A percentile compares a stretch with the other conserved stretches of the same genome.
phyloP scores from a whole-genome alignment of 2,797 vertebrate genomes.

The Enteromius thamalakanensis region DNA sequence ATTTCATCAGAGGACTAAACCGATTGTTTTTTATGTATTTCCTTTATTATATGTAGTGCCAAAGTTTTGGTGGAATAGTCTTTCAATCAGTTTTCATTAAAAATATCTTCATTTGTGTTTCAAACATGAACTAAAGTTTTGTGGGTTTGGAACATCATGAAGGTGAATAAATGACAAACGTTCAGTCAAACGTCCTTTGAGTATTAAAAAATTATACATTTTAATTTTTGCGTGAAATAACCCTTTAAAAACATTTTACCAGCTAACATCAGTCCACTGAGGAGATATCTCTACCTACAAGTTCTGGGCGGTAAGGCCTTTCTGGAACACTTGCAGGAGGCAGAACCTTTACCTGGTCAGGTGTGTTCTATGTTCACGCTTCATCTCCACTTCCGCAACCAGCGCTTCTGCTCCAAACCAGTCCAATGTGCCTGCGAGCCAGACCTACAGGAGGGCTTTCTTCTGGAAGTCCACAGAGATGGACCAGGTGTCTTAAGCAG shows the following conservation, averaged over 20 bases:
- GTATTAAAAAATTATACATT: not conserved
- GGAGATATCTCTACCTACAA: slow-evolving; percentile 94
- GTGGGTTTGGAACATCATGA: not conserved
- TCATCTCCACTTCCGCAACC: slow-evolving; percentile 92
- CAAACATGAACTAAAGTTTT: no score
- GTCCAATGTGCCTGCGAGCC: slow-evolving; percentile 96
- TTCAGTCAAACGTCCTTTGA: not conserved
- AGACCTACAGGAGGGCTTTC: slow-evolving; percentile 92
- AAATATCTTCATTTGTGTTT: no score
- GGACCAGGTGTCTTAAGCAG: slow-evolving; percentile 78
- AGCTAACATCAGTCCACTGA: slow-evolving; percentile 90
- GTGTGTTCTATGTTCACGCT: slow-evolving; percentile 90
- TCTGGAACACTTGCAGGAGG: slow-evolving; percentile 95
- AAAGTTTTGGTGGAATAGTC: not conserved
- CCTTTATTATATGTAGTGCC: not conserved
- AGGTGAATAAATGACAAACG: not conserved
- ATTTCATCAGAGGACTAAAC: no score
- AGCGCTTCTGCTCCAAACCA: slow-evolving; percentile 94
- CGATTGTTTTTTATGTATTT: not conserved
- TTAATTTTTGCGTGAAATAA: not conserved
- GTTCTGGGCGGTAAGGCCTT: slow-evolving; percentile 96
- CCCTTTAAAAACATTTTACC: slow-evolving; percentile 52
- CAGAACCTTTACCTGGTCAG: slow-evolving; percentile 91
- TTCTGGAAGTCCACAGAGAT: slow-evolving; percentile 91
- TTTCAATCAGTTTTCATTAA: not conserved